phyloP scores from a whole-genome alignment of 2,113 vertebrate genomes.

The Barnardius zonarius region DNA sequence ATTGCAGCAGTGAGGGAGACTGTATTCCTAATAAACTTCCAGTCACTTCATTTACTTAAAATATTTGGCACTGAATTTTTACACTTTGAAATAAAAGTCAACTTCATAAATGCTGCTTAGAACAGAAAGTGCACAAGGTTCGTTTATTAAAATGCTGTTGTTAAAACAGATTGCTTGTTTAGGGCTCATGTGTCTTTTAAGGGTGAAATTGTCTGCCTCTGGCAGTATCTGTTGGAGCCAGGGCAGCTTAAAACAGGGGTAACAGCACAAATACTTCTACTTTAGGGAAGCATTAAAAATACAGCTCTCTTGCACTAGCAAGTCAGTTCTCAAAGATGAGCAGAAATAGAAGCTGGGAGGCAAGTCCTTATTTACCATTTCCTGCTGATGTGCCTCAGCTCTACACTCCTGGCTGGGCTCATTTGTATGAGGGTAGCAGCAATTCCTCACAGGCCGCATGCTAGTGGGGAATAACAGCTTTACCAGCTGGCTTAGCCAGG shows the following conservation, averaged over 20 bases:
- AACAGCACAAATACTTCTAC: neutral
- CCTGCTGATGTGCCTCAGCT: neutral
- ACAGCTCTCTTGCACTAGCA: neutral
- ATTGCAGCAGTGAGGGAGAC: neutral
- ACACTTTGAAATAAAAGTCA: neutral
- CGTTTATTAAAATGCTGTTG: neutral
- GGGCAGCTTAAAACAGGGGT: neutral
- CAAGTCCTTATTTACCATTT: neutral
- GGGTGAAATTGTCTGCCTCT: neutral
- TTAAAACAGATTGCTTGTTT: neutral
- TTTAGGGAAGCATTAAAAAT: neutral
- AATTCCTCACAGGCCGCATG: neutral
- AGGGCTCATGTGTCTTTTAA: neutral
- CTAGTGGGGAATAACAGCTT: neutral
- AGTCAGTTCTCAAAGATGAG: neutral
- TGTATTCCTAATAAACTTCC: neutral
- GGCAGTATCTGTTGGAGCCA: neutral
- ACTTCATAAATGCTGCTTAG: neutral
- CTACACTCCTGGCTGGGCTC: neutral
- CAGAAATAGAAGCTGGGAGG: neutral
- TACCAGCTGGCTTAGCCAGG: neutral
- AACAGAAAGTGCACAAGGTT: neutral
- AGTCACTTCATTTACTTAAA: neutral
- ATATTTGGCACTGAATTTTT: neutral
- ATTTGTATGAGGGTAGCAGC: neutral